phyloP scores from a whole-genome alignment of 2,797 vertebrate genomes.

The Erithacus rubecula region DNA sequence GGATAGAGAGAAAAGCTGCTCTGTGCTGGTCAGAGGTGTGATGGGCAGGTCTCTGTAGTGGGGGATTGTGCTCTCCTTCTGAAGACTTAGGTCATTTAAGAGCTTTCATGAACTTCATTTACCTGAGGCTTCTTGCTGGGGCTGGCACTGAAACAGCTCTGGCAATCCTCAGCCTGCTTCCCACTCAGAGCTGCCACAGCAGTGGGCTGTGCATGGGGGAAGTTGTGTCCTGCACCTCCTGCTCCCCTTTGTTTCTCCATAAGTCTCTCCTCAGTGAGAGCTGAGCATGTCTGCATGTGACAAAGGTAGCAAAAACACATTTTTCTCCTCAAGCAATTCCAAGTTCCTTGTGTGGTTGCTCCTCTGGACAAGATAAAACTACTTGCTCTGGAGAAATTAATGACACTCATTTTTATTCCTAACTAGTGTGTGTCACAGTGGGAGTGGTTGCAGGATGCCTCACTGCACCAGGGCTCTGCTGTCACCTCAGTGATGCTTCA shows the following conservation, averaged over 20 bases:
- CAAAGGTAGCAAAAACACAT: background rate
- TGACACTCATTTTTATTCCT: background rate
- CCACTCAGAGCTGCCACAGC: background rate
- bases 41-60: background rate
- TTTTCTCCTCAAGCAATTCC: background rate
- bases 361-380: background rate
- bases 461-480: background rate
- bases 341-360: background rate
- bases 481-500: background rate
- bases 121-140: background rate
- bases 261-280: background rate
- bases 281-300: background rate
- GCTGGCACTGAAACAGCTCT: fast-evolving
- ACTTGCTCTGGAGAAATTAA: background rate
- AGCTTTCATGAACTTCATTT: background rate
- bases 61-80: background rate
- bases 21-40: background rate
- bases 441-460: background rate
- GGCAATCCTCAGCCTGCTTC: background rate
- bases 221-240: background rate
- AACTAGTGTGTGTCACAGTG: background rate
- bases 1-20: background rate
- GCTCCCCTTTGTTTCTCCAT: background rate
- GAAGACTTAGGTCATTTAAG: background rate
- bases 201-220: background rate